A percentile compares a stretch with the other conserved stretches of the same genome.
These are phyloP conservation scores for Odontocerum albicorne DNA, from an alignment of 2,888 invertebrate species.

Conservation along the genomic window DNA sequence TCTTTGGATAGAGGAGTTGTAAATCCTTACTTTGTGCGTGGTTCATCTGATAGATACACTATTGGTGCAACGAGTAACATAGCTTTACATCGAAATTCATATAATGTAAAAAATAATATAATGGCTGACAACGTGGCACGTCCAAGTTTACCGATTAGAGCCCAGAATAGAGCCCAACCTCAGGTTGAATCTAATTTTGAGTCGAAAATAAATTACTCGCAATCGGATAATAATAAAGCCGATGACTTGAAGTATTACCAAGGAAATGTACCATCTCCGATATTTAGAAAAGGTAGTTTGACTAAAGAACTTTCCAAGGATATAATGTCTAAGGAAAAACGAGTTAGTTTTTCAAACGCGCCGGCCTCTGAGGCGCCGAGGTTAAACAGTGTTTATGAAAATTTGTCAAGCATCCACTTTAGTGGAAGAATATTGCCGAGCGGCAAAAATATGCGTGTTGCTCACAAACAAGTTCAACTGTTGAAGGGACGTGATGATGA, in stretches of 20 bases:
- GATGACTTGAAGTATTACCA: neutral
- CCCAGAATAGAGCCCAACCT: neutral
- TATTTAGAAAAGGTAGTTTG: constrained; percentile 57
- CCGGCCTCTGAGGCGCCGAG: constrained; percentile 27
- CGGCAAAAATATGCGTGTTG: neutral
- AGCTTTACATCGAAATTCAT: constrained; percentile 1
- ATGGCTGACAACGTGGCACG: neutral
- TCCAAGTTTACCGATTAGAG: neutral
- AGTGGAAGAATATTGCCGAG: neutral
- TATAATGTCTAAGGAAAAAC: constrained; percentile 49
- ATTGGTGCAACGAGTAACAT: constrained; percentile 38
- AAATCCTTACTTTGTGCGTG: constrained; percentile 40
- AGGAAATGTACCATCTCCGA: constrained; percentile 42
- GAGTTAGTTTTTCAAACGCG: constrained; percentile 56
- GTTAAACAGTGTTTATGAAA: constrained; percentile 22
- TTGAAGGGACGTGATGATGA: too few relatives aligned
- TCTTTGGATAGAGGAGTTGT: neutral
- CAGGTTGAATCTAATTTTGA: too few relatives aligned
- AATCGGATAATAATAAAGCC: neutral
- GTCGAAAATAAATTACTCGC: too few relatives aligned
- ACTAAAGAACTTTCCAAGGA: constrained; percentile 42
- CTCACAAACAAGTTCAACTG: neutral
- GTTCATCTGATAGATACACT: constrained; percentile 39
- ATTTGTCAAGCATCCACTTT: constrained; percentile 11
- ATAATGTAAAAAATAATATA: neutral